Evolutionary conservation across 2,888 invertebrate genomes (phyloP).

Genomic region (Ophion obscuratus): DNA sequence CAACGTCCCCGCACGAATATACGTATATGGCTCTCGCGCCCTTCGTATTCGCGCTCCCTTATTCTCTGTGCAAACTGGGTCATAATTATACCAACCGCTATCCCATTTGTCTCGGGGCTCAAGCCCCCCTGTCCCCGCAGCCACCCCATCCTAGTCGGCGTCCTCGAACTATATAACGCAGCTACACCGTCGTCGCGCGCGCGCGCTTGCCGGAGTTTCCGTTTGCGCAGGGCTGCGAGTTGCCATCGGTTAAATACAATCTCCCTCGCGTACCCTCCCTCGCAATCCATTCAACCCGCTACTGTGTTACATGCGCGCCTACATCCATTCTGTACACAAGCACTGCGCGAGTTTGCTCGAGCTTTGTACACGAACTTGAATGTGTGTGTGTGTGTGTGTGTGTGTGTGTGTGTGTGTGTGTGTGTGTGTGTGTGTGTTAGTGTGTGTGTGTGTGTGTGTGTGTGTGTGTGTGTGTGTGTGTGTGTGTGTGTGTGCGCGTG

Average conservation of each 20-base stretch:
- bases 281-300: constrained; percentile 19
- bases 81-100: constrained; percentile 53
- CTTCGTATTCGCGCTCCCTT: constrained; percentile 28
- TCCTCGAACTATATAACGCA: constrained; percentile 34
- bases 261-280: constrained; percentile 42
- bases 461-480: too few species aligned
- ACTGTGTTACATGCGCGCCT: constrained; percentile 15
- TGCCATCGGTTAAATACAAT: constrained; percentile 60
- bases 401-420: not conserved
- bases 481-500: too few species aligned
- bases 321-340: constrained; percentile 21
- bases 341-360: constrained; percentile 12
- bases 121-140: constrained; percentile 10
- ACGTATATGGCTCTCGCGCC: constrained; percentile 17
- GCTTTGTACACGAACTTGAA: constrained; percentile 3
- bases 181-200: constrained; percentile 52
- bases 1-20: not conserved
- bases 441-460: too few species aligned
- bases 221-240: constrained; percentile 58
- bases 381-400: not conserved
- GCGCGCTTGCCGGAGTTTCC: constrained; percentile 34
- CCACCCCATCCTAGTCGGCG: constrained; percentile 28
- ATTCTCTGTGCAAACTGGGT: constrained; percentile 57
- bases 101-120: constrained; percentile 26
- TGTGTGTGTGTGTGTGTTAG: too few species aligned